Conservation (phyloP, 2,888 invertebrate species). For the Eremobia ochroleuca region DNA sequence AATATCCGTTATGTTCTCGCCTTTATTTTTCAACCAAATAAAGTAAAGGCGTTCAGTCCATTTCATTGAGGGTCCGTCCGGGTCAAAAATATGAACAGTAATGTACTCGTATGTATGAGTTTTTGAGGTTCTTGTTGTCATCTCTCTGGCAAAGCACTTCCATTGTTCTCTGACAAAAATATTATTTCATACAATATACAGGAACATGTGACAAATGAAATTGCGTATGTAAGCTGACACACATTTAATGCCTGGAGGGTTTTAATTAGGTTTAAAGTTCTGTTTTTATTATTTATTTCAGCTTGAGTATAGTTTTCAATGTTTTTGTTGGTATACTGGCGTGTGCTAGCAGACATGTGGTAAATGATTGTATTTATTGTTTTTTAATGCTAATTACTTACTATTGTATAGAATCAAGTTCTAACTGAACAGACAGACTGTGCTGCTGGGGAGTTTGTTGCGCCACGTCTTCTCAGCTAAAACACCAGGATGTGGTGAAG, state of each 20-base stretch:
- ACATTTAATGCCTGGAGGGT: not conserved
- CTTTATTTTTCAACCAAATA: no score
- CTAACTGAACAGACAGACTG: not conserved
- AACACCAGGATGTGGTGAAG: not conserved
- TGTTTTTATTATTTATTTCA: not conserved
- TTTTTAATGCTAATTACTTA: no score
- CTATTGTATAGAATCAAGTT: not conserved
- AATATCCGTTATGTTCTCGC: conserved; percentile 44
- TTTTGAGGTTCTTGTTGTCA: not conserved
- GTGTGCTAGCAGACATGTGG: no score
- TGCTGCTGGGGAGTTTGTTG: not conserved
- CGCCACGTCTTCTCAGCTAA: not conserved
- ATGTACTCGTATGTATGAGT: not conserved
- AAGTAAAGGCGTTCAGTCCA: conserved; percentile 3
- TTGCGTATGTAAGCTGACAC: not conserved
- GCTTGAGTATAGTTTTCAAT: no score
- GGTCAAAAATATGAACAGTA: conserved; percentile 11
- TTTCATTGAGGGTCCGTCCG: conserved; percentile 14
- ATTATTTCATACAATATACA: not conserved
- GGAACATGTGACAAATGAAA: not conserved
- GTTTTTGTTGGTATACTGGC: no score
- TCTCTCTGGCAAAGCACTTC: not conserved
- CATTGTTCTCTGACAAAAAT: not conserved
- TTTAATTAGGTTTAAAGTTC: not conserved
- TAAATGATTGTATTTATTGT: no score